Conservation (phyloP, 2,797 vertebrate genomes). For the Ceryle rudis region DNA sequence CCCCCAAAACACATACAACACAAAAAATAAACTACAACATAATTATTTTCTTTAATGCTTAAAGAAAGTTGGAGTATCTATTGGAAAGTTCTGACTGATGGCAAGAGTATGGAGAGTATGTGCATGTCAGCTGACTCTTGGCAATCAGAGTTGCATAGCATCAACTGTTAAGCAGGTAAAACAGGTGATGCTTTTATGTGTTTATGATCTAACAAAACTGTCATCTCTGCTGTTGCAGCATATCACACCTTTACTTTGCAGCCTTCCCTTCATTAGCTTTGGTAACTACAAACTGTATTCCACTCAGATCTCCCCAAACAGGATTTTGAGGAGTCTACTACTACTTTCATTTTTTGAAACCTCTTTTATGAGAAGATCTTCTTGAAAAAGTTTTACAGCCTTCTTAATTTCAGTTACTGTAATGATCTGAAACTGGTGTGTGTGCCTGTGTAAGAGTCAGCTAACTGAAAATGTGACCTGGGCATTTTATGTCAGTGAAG, state of each 20-base stretch:
- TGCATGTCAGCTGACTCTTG: accelerated
- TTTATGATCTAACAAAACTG: background rate
- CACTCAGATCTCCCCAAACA: background rate
- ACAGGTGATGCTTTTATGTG: background rate
- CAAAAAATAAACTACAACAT: background rate
- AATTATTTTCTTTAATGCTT: background rate
- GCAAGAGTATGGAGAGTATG: background rate
- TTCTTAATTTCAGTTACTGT: background rate
- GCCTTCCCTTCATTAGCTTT: background rate
- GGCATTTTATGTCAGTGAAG: background rate
- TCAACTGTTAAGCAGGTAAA: background rate
- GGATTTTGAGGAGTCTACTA: background rate
- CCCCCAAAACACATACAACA: background rate
- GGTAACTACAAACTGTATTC: background rate
- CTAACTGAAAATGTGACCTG: background rate
- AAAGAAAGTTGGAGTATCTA: background rate
- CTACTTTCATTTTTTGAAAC: background rate
- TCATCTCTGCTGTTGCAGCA: background rate
- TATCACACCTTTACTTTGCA: background rate
- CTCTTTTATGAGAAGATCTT: background rate
- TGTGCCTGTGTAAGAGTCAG: background rate
- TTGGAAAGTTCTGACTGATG: background rate
- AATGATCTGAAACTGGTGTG: background rate
- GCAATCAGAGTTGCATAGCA: background rate
- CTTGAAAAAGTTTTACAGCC: background rate